Percentiles rank a stretch among this genome's conserved stretches.
phyloP scores from a whole-genome alignment of 2,113 vertebrate species.

The Bos indicus region DNA sequence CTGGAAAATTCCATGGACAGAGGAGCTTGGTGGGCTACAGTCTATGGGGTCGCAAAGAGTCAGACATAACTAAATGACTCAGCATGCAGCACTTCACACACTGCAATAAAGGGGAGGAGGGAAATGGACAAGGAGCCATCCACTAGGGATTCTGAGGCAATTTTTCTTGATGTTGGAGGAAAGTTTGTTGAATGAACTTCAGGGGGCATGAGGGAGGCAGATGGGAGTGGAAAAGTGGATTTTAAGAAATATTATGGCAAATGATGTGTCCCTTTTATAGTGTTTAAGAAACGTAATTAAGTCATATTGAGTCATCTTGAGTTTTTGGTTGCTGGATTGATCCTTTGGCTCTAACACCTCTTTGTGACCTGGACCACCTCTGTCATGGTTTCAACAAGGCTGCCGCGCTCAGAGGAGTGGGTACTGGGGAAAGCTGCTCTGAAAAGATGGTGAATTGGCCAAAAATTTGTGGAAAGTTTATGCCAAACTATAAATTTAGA shows the following conservation, averaged over 20 bases:
- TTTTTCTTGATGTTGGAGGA: background rate
- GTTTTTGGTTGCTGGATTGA: background rate
- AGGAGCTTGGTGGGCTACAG: background rate
- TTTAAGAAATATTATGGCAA: background rate
- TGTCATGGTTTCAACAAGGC: background rate
- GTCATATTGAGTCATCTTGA: background rate
- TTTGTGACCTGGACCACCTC: background rate
- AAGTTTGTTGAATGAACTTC: rapidly evolving
- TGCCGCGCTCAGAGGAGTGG: background rate
- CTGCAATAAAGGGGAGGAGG: background rate
- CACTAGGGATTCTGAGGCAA: rapidly evolving
- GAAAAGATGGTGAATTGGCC: background rate
- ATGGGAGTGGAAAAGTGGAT: background rate
- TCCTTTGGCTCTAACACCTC: background rate
- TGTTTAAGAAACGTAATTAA: background rate
- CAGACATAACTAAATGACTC: background rate
- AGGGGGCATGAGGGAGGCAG: background rate
- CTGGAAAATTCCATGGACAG: background rate
- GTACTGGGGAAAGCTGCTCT: background rate
- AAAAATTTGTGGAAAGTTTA: background rate
- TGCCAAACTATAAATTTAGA: background rate
- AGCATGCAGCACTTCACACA: background rate
- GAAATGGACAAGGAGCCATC: background rate
- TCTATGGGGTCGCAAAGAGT: background rate
- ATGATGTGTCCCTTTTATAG: background rate